Percentiles rank a stretch among this genome's conserved stretches.
phyloP scores from a whole-genome alignment of 2,888 invertebrate species.

The Papilio gigon region DNA sequence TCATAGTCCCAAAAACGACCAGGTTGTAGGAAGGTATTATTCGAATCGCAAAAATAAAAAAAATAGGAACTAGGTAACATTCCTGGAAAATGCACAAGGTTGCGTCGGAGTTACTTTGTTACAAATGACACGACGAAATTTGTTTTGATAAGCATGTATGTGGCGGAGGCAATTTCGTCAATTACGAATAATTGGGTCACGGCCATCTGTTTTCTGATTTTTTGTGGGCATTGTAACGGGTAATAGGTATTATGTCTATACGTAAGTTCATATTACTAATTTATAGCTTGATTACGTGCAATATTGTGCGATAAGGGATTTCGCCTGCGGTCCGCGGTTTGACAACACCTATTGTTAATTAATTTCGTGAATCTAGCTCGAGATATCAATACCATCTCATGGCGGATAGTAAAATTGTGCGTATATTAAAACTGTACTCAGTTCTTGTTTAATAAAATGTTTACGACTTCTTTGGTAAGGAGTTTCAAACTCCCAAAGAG shows the following conservation, averaged over 20 bases:
- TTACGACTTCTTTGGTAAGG: background rate
- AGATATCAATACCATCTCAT: background rate
- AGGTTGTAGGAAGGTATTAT: no score
- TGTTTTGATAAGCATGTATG: background rate
- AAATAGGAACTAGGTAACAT: background rate
- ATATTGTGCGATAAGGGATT: background rate
- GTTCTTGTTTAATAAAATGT: background rate
- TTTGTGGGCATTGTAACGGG: background rate
- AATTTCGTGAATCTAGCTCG: background rate
- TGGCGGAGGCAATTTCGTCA: background rate
- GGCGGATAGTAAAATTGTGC: background rate
- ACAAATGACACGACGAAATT: background rate
- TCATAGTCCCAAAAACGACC: no score
- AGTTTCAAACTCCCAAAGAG: no score
- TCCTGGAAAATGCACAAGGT: background rate
- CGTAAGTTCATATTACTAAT: background rate
- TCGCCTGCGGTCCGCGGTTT: slow-evolving; percentile 4
- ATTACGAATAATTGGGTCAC: slow-evolving; percentile 21
- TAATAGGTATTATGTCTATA: background rate
- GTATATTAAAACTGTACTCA: no score
- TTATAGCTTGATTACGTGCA: background rate
- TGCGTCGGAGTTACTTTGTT: background rate
- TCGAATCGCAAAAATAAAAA: no score
- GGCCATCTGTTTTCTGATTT: background rate
- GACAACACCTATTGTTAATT: background rate